Base-by-base conservation (phyloP, 2,888 invertebrate species). In the Epinotia demarniana region DNA sequence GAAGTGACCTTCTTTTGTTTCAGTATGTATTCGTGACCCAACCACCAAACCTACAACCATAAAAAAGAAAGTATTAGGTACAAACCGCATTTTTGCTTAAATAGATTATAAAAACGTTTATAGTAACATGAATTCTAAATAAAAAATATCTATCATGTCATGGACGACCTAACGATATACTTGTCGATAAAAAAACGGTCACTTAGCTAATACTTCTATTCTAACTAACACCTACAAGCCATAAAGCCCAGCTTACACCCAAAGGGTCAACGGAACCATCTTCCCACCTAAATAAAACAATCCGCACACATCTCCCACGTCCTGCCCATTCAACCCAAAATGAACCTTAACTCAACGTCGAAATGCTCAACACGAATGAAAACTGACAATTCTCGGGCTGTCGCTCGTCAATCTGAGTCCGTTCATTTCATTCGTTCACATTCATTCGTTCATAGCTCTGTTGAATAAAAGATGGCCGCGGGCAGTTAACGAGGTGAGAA, bases 381-480 rank as follows among this genome's bases (percentile, higher is more conserved):
- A 49, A 62, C 27, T 27, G 12, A 61, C 46, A 62, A 49, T 63
- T 23, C 67, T 46, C n/a, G 61, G 69, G 53, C 55, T 66, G 64
- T 77, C 73, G 77, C 63, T 72, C 76, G 77, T 75, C 79, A 79
- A 79, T 79, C 79, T 66, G 72, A 77, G 75, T 77, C 76, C 74
- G 71, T 77, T 78, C 78, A 75, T 77, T 77, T 73, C 85, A 81
- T 79, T 81, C 83, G 78, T 79, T 86, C 86, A 81, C 80, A 81
- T 80, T 82, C 85, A 85, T 86, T 86, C 86, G 85, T 85, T 87
- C 87, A 86, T 85, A 83, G 85, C 85, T 82, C 83, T 84, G 84
- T 82, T 89, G 89, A 90, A 90, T 89, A 89, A 90, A 89, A 89
- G 87, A 90, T 89, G 86, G 84, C 85, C 76, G 79, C 77, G 39